phyloP scores from a whole-genome alignment of 2,797 vertebrate genomes.

The Pyrocephalus nanus region DNA sequence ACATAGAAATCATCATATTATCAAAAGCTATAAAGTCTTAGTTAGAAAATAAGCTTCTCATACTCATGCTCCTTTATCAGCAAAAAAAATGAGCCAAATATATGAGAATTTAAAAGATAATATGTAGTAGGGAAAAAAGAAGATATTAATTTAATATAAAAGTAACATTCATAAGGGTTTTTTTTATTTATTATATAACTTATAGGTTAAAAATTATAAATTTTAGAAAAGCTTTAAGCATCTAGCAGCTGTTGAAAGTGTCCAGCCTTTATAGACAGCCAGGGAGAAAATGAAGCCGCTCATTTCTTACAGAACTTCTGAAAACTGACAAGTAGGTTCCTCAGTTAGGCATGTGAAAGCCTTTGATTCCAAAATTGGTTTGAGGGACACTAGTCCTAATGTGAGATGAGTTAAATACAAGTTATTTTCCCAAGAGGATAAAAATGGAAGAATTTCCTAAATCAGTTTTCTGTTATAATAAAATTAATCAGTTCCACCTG shows the following conservation, averaged over 20 bases:
- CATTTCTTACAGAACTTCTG: not conserved
- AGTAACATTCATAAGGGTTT: not conserved
- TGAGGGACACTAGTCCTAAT: not conserved
- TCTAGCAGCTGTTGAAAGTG: not conserved
- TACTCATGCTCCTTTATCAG: not conserved
- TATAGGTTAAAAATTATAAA: not conserved
- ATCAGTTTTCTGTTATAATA: not conserved
- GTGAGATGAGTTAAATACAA: not conserved
- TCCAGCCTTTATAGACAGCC: not conserved
- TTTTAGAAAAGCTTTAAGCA: not conserved
- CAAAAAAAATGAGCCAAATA: not conserved
- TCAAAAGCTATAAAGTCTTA: not conserved
- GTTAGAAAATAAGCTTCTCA: not conserved
- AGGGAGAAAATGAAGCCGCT: not conserved
- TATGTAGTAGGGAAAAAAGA: not conserved
- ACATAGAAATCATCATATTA: not conserved
- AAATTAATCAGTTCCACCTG: conserved; percentile 11
- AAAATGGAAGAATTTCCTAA: not conserved
- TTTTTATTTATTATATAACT: not conserved
- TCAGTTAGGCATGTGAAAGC: not conserved
- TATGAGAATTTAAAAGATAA: not conserved
- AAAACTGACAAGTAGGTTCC: not conserved
- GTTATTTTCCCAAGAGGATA: not conserved
- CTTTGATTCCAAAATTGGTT: not conserved
- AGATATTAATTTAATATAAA: not conserved